These are phyloP conservation scores for Agrotis segetum DNA, from an alignment of 2,888 invertebrate species.

Conservation along the genomic window DNA sequence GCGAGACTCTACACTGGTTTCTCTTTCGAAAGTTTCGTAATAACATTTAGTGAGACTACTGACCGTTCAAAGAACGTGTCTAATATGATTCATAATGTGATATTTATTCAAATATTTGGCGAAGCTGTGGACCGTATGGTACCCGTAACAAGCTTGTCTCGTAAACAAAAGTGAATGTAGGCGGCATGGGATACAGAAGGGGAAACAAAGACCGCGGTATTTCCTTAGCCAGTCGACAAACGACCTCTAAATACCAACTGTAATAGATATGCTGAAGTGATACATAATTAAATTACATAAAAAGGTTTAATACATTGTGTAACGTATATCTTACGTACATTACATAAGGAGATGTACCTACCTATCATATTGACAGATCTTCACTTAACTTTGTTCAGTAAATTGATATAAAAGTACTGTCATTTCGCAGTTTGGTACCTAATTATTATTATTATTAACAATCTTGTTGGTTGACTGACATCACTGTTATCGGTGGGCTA, in stretches of 20 bases:
- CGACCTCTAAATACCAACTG: constrained; percentile 71
- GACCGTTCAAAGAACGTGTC: constrained; percentile 46
- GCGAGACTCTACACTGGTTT: constrained; percentile 67
- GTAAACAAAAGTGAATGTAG: constrained; percentile 89
- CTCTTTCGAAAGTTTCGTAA: constrained; percentile 83
- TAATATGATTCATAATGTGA: constrained; percentile 58
- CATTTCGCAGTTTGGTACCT: constrained; percentile 13
- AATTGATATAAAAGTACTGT: constrained; percentile 28
- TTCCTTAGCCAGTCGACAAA: constrained; percentile 69
- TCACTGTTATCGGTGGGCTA: constrained; percentile 39
- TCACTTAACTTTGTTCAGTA: constrained; percentile 35
- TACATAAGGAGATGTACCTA: constrained; percentile 35
- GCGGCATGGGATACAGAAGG: constrained; percentile 78
- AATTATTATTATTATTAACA: constrained; percentile 13
- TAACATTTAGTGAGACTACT: constrained; percentile 64
- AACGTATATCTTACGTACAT: constrained; percentile 39
- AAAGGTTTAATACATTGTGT: constrained; percentile 48
- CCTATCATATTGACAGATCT: constrained; percentile 37
- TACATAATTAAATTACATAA: constrained; percentile 58
- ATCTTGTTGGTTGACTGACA: constrained; percentile 22
- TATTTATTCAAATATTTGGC: constrained; percentile 61
- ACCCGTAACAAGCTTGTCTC: constrained; percentile 45
- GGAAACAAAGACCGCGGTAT: constrained; percentile 78
- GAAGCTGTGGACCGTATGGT: constrained; percentile 40
- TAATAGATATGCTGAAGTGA: constrained; percentile 63